Evolutionary conservation across 2,113 vertebrate genomes (phyloP), one percentile per base, ranked within the genome.

Genomic region (Gadus macrocephalus): DNA sequence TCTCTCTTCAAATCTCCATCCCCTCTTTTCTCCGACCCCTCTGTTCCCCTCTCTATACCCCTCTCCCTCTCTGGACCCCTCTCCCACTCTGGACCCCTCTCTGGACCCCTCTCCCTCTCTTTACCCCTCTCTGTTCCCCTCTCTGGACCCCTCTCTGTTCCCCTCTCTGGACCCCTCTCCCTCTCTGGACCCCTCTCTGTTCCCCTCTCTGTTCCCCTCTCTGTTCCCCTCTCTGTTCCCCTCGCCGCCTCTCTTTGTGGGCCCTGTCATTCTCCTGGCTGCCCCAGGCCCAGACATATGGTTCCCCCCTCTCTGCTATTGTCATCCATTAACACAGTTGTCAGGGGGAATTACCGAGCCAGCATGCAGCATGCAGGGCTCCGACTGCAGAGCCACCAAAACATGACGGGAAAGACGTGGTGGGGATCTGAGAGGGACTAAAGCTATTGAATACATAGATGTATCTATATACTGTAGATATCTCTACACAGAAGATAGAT

Each of bases 291-390:
- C 73, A 83, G 76, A 85, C 89, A 91, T 91, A 90, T 90, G 90
- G 90, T 77, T 85, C 74, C 81, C 88, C 79, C 78, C 83, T 81
- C 80, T 84, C 78, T 78, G 80, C 87, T 84, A 87, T 91, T 91
- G 87, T 90, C 87, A 86, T 88, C 89, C 88, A 92, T 92, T 90
- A 92, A 90, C 90, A 90, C 88, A 87, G 85, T 90, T 93, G 91
- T 91, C 91, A 88, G 73, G 81, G 81, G 83, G 85, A 90, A 91
- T 91, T 89, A 89, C 71, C 72, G 80, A 82, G 86, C 81, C 85
- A 78, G 55, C 73, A 74, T 72, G 76, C 82, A 86, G 83, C 83
- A 84, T 72, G 83, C 75, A 15, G 78, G 78, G 70, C 80, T 80
- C 65, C 67, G 84, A 76, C 77, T 69, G 16, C 20, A 59, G 67